Conservation (phyloP, 2,797 vertebrate species). For the Streptopelia turtur region DNA sequence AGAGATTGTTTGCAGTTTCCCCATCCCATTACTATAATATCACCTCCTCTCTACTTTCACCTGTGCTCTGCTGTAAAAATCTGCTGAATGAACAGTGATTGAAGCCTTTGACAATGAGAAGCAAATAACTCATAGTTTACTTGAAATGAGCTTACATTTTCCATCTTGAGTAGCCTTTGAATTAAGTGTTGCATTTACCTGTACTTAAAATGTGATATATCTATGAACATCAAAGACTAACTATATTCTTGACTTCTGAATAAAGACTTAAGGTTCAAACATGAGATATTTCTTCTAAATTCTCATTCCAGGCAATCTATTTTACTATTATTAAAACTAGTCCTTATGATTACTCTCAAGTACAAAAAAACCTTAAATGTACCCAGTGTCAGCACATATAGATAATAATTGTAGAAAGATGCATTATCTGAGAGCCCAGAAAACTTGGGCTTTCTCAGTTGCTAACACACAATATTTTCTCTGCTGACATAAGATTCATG, state of each 20-base stretch:
- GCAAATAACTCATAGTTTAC: neutral
- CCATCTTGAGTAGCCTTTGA: neutral
- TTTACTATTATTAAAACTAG: neutral
- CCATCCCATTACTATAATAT: neutral
- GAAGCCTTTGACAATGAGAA: neutral
- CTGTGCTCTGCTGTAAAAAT: neutral
- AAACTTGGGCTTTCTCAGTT: neutral
- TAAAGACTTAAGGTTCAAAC: neutral
- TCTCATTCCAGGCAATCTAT: neutral
- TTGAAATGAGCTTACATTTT: fast-evolving
- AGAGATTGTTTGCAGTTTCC: neutral
- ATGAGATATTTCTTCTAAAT: neutral
- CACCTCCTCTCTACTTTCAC: neutral
- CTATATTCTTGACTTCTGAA: neutral
- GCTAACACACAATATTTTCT: neutral
- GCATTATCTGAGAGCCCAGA: neutral
- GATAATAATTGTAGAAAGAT: neutral
- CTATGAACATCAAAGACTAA: neutral
- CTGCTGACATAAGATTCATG: neutral
- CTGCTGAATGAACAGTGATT: neutral
- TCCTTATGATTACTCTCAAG: neutral
- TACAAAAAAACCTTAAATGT: neutral
- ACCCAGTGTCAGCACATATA: neutral
- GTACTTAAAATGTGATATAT: neutral
- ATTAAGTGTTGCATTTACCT: neutral